Percentiles rank a stretch among this genome's conserved stretches.
These are phyloP conservation scores for Lepeophtheirus nordmannii DNA, from an alignment of 2,888 invertebrate species.

Conservation along the genomic window DNA sequence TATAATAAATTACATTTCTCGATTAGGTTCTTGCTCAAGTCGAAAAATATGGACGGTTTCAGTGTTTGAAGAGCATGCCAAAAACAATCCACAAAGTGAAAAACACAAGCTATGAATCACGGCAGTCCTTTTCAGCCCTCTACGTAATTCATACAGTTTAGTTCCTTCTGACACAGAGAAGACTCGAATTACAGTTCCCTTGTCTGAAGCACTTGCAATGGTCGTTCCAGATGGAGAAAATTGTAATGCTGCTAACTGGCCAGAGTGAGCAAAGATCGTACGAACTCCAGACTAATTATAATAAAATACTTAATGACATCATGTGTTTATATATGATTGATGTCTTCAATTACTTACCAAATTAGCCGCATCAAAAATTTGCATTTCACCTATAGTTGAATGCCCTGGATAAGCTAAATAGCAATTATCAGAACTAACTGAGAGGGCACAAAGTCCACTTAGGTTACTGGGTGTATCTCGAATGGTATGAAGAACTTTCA, in stretches of 20 bases:
- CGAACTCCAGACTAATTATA: constrained; percentile 65
- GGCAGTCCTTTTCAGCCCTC: constrained; percentile 58
- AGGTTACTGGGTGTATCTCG: constrained; percentile 92
- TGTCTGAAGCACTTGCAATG: constrained; percentile 65
- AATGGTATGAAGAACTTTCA: constrained; percentile 92
- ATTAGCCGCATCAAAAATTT: constrained; percentile 82
- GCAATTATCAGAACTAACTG: constrained; percentile 72
- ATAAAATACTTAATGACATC: neutral
- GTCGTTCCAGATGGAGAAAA: constrained; percentile 40
- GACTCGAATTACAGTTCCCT: constrained; percentile 93
- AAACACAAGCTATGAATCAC: constrained; percentile 53
- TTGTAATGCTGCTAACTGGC: constrained; percentile 80
- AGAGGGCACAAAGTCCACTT: constrained; percentile 74
- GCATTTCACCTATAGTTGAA: constrained; percentile 15
- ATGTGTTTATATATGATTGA: neutral
- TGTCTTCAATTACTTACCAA: constrained; percentile 34
- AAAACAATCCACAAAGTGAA: constrained; percentile 71
- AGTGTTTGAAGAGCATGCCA: constrained; percentile 91
- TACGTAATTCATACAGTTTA: constrained; percentile 82
- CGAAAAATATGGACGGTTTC: constrained; percentile 96
- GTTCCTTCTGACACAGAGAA: constrained; percentile 70
- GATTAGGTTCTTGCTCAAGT: constrained; percentile 46
- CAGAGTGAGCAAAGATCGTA: constrained; percentile 92
- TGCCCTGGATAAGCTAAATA: constrained; percentile 35
- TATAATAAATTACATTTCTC: neutral